phyloP scores from a whole-genome alignment of 2,888 invertebrate genomes.

The Sicus ferrugineus region DNA sequence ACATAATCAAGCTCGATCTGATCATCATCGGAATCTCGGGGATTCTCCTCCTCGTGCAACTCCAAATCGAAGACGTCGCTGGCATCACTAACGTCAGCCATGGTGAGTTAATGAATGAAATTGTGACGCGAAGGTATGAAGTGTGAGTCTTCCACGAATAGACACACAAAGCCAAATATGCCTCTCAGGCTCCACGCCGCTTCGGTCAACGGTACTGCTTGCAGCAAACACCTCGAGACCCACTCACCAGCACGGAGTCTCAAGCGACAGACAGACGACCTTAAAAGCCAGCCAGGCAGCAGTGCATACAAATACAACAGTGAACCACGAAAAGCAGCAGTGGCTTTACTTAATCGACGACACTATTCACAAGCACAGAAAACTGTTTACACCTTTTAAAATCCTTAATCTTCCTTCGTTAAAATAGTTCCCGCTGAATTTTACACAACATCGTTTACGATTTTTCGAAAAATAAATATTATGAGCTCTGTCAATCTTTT shows the following conservation, averaged over 20 bases:
- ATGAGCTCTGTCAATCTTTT: neutral
- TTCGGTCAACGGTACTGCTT: neutral
- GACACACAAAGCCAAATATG: conserved; percentile 13
- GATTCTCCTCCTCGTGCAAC: conserved; percentile 81
- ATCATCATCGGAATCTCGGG: conserved; percentile 79
- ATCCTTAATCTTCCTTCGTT: neutral
- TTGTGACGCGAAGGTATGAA: neutral
- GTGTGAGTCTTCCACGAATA: conserved; percentile 12
- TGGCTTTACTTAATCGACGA: neutral
- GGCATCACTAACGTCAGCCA: conserved; percentile 63
- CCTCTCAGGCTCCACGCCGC: neutral
- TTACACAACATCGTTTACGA: neutral
- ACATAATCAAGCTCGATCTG: conserved; percentile 89
- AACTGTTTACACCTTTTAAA: neutral
- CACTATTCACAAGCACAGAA: conserved; percentile 7
- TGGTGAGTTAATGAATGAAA: conserved; percentile 41
- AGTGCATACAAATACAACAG: conserved; percentile 26
- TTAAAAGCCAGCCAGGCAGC: conserved; percentile 24
- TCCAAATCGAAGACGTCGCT: conserved; percentile 91
- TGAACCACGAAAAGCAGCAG: conserved; percentile 16
- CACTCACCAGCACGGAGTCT: conserved; percentile 22
- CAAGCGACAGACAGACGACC: conserved; percentile 19
- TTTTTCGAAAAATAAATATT: conserved; percentile 6
- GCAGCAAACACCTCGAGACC: conserved; percentile 19
- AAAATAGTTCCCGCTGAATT: neutral